Percentiles rank a stretch among this genome's conserved stretches.
Evolutionary conservation across 2,113 vertebrate genomes (phyloP).

Genomic region (Seriola rivoliana): DNA sequence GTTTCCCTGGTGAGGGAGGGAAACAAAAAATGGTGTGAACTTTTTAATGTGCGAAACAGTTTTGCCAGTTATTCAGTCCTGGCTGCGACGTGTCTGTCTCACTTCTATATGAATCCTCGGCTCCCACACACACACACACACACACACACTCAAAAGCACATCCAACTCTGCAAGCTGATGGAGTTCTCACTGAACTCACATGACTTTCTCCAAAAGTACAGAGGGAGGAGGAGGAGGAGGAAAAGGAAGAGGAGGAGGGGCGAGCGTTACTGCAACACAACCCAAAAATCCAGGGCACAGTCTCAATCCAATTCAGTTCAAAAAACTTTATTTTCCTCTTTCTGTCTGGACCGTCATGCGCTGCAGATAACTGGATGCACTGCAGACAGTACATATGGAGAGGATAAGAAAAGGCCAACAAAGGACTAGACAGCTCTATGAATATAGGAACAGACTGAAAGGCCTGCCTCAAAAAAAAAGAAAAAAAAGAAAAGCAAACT

Average conservation of each 20-base stretch:
- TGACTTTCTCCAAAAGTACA: not conserved
- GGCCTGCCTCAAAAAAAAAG: not conserved
- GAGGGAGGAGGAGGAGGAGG: not conserved
- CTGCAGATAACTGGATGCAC: slow-evolving; percentile 41
- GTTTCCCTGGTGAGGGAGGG: not conserved
- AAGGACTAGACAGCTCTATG: slow-evolving; percentile 29
- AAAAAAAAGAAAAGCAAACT: not conserved
- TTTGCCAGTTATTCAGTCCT: not conserved
- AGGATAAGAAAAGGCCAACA: slow-evolving; percentile 33
- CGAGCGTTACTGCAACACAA: not conserved
- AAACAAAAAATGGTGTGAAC: not conserved
- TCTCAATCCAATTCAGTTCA: slow-evolving; percentile 29
- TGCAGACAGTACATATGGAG: slow-evolving; percentile 26
- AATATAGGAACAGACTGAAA: slow-evolving; percentile 26
- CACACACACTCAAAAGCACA: not conserved
- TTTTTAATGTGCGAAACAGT: not conserved
- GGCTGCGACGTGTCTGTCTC: not conserved
- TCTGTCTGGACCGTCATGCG: not conserved
- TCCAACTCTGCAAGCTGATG: slow-evolving; percentile 13
- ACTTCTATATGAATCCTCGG: not conserved
- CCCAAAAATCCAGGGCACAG: slow-evolving; percentile 12
- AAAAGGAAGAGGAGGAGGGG: too few species aligned
- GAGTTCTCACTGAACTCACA: slow-evolving; percentile 20
- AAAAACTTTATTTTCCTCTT: slow-evolving; percentile 3
- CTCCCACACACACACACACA: not conserved